Evolutionary conservation across 1,140 invertebrate species (phyloP).

Genomic region (Drosophila bifasciata): DNA sequence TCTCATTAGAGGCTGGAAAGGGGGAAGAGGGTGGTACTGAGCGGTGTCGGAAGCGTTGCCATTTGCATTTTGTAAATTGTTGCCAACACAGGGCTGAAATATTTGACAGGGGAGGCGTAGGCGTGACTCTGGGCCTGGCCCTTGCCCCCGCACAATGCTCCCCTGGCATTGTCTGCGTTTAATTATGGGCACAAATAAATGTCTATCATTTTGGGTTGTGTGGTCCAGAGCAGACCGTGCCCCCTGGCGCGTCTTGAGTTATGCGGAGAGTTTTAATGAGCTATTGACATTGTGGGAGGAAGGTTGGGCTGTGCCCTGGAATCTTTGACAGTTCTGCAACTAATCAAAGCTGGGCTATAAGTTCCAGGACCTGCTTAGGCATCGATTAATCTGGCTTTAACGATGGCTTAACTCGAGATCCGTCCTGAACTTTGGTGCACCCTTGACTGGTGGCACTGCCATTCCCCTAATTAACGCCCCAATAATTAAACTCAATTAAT

Average conservation of each 20-base stretch:
- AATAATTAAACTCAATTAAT: slow-evolving; percentile 81
- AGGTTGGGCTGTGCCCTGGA: neutral
- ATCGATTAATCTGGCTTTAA: slow-evolving; percentile 38
- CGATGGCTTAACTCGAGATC: slow-evolving; percentile 14
- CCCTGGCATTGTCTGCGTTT: slow-evolving; percentile 73
- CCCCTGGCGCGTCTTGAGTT: slow-evolving; percentile 22
- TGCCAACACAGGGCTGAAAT: slow-evolving; percentile 60
- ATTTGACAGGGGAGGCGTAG: slow-evolving; percentile 65
- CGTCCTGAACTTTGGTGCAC: neutral
- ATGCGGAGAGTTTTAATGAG: slow-evolving; percentile 67
- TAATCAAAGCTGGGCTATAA: slow-evolving; percentile 34
- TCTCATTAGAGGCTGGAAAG: slow-evolving; percentile 45
- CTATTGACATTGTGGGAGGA: slow-evolving; percentile 44
- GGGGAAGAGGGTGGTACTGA: neutral
- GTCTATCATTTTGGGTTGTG: slow-evolving; percentile 61
- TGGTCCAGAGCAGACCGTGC: slow-evolving; percentile 45
- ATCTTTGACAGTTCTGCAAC: slow-evolving; percentile 2
- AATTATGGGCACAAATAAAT: slow-evolving; percentile 82
- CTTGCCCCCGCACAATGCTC: slow-evolving; percentile 13
- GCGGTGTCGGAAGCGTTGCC: slow-evolving; percentile 9
- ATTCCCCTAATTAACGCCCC: slow-evolving; percentile 49
- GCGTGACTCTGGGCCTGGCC: neutral
- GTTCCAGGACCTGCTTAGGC: slow-evolving; percentile 23
- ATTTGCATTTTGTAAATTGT: slow-evolving; percentile 77
- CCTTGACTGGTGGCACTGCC: neutral